Evolutionary conservation across 2,797 vertebrate genomes (phyloP).

Genomic region (Acipenser ruthenus): DNA sequence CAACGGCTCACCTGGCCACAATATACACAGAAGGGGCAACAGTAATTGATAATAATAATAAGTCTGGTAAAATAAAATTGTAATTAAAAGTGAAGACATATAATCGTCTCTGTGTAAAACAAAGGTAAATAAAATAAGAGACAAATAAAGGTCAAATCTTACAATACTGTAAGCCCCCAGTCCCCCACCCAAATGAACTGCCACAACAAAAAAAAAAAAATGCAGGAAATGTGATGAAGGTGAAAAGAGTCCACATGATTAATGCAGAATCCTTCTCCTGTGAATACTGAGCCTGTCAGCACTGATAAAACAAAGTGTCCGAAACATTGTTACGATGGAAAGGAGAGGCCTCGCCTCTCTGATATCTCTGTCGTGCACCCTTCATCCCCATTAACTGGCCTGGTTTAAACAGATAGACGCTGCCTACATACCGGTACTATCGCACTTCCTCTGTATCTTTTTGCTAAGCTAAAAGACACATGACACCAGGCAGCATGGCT

Average conservation of each 20-base stretch:
- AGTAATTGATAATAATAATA: too few species aligned
- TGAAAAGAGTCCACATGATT: conserved; percentile 8
- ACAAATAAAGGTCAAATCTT: not conserved
- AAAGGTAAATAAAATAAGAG: not conserved
- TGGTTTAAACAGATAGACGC: not conserved
- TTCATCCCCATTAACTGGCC: not conserved
- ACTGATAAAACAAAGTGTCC: conserved; percentile 9
- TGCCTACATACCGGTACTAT: not conserved
- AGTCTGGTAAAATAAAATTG: too few species aligned
- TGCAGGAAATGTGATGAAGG: not conserved
- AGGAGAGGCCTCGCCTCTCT: conserved; percentile 7
- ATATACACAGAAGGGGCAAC: too few species aligned
- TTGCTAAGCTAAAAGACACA: not conserved
- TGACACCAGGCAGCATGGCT: not conserved
- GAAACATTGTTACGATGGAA: not conserved
- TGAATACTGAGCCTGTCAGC: conserved; percentile 9
- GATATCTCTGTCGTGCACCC: conserved; percentile 1
- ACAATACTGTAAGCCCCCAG: not conserved
- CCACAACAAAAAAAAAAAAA: not conserved
- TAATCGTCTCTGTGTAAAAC: too few species aligned
- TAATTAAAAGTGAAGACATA: too few species aligned
- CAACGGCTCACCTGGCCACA: too few species aligned
- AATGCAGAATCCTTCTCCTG: conserved; percentile 12
- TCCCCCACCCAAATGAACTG: not conserved
- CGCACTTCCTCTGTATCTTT: not conserved